These are phyloP conservation scores for Gymnoscelis rufifasciata DNA, from an alignment of 2,888 invertebrate species.

Conservation along the genomic window DNA sequence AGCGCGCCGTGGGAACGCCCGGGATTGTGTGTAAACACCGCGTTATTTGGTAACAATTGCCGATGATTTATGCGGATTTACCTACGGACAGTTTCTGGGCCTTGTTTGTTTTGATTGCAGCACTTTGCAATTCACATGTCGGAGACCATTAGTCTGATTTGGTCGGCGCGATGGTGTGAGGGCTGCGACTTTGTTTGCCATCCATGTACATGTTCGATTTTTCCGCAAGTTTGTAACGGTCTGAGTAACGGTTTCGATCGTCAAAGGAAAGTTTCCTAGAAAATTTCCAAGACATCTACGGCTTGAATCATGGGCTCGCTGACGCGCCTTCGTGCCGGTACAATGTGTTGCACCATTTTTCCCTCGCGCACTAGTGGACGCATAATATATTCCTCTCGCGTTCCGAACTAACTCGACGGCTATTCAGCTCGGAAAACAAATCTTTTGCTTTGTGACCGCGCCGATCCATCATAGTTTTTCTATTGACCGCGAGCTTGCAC, in stretches of 20 bases:
- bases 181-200: neutral
- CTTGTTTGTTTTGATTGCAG: conserved; percentile 11
- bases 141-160: neutral
- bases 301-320: conserved; percentile 35
- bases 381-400: conserved; percentile 70
- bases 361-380: conserved; percentile 43
- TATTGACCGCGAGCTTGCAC: conserved; percentile 70
- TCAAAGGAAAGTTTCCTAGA: conserved; percentile 37
- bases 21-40: conserved; percentile 59
- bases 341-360: conserved; percentile 44
- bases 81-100: conserved; percentile 6
- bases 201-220: conserved; percentile 5
- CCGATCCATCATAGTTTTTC: conserved; percentile 74
- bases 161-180: neutral
- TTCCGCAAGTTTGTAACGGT: conserved; percentile 20
- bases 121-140: neutral
- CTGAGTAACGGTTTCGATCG: conserved; percentile 34
- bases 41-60: conserved; percentile 56
- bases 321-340: conserved; percentile 22
- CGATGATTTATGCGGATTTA: conserved; percentile 36
- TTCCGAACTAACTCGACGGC: conserved; percentile 60
- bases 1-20: conserved; percentile 70
- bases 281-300: conserved; percentile 40
- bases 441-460: conserved; percentile 61
- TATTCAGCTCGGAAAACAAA: conserved; percentile 75